phyloP scores from a whole-genome alignment of 2,113 vertebrate species.

The Amphiprion percula region DNA sequence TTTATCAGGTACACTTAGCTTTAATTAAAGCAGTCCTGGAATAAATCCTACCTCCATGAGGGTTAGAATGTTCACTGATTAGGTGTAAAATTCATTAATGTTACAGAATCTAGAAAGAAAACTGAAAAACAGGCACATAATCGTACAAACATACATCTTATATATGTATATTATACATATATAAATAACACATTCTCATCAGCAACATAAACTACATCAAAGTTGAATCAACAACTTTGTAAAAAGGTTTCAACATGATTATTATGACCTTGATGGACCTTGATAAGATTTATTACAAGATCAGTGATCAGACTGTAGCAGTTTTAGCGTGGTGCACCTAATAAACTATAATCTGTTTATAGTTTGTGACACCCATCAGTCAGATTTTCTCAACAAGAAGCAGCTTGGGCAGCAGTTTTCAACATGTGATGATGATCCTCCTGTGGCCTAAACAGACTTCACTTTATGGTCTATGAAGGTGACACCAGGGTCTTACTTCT shows the following conservation, averaged over 20 bases:
- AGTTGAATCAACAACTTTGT: neutral
- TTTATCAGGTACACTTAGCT: constrained; percentile 13
- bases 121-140: no score
- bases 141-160: no score
- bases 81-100: no score
- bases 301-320: neutral
- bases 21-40: neutral
- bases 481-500: constrained; percentile 3
- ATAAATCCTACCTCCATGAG: neutral
- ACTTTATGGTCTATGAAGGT: neutral
- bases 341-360: neutral
- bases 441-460: neutral
- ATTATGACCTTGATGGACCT: neutral
- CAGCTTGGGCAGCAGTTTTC: neutral
- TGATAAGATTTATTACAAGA: neutral
- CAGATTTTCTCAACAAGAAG: neutral
- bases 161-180: no score
- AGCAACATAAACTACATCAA: neutral
- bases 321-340: constrained; percentile 2
- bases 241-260: neutral
- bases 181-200: neutral
- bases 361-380: neutral
- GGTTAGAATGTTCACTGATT: neutral
- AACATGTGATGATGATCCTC: neutral
- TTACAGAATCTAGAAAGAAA: no score